Base-by-base conservation (phyloP, 2,888 invertebrate genomes). In the Anarsia innoxiella region DNA sequence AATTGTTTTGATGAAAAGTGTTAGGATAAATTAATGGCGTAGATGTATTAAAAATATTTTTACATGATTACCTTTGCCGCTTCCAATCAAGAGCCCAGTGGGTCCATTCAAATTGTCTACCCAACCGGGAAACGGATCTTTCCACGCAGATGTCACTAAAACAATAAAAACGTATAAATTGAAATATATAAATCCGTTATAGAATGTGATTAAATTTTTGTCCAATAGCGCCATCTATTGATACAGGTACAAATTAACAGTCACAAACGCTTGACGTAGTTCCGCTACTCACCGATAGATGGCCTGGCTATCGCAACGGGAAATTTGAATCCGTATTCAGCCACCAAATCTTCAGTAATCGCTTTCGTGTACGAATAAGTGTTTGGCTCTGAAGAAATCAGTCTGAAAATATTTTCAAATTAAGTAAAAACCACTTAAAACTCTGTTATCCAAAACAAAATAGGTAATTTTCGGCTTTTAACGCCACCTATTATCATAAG, bases 281-380 rank as follows among this genome's bases (percentile, higher is more conserved):
- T 31, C 27, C 25, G 15, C 10, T 41, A 64, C 79, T 85, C 75
- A 94, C 94, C 95, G 56, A 98, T 97, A 2, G 97, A 96, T 1
- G 98, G 98, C 51, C 98, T 85, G 3, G 94, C 91, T 41, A 99
- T 91, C 14, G 93, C 93, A 6, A 94, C 82, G 0, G 97, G 97
- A 34, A 96, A 82, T 52, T 88, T 88, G 5, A 77, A 66, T 0
- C 88, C 87, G 55, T 92, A 94, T 49, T 91, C 90, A 0, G 87
- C 85, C 1, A 98, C 90, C 45, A 96, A 62, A 50, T 92, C 90
- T 75, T 99, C 98, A 0, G 95, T 94, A 41, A 98, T 86, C 1
- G 95, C 92, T 74, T 99, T 99, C 6, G 96, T 96, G 70, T 93
- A 96, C 0, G 97, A 95, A 75, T 99, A 98, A 0, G 97, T 97